Conservation (phyloP, 2,113 vertebrate genomes). For the Pseudolaguvia tuberculata region DNA sequence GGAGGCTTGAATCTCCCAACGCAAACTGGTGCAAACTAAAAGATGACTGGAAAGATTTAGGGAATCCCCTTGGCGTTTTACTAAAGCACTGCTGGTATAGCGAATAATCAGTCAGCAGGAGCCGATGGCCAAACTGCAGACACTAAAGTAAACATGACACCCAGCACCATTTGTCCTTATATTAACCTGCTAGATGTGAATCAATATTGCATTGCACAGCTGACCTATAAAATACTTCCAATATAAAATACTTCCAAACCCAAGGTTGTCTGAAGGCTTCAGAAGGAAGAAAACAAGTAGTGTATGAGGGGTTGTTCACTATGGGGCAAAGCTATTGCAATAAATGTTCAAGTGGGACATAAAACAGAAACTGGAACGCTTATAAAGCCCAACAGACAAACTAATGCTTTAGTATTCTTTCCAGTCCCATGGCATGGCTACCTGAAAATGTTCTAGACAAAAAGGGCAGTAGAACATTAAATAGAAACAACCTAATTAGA, state of each 20-base stretch:
- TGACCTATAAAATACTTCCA: not conserved
- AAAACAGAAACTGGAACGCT: not conserved
- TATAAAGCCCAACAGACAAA: not conserved
- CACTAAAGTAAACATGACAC: conserved; percentile 2
- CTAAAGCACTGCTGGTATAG: not conserved
- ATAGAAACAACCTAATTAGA: not conserved
- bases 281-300: not conserved
- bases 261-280: not conserved
- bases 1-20: not conserved
- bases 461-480: not conserved
- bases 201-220: not conserved
- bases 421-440: not conserved
- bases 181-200: not conserved
- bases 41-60: conserved; percentile 13
- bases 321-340: not conserved
- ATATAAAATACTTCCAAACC: too few species aligned
- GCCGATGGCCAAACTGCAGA: not conserved
- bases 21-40: conserved; percentile 4
- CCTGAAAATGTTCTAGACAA: not conserved
- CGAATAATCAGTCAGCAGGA: not conserved
- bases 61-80: not conserved
- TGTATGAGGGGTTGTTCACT: too few species aligned
- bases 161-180: not conserved
- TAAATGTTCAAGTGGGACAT: not conserved
- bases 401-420: not conserved